Evolutionary conservation across 2,797 vertebrate genomes (phyloP), one percentile per base, ranked within the genome.

Genomic region (Leuciscus waleckii): DNA sequence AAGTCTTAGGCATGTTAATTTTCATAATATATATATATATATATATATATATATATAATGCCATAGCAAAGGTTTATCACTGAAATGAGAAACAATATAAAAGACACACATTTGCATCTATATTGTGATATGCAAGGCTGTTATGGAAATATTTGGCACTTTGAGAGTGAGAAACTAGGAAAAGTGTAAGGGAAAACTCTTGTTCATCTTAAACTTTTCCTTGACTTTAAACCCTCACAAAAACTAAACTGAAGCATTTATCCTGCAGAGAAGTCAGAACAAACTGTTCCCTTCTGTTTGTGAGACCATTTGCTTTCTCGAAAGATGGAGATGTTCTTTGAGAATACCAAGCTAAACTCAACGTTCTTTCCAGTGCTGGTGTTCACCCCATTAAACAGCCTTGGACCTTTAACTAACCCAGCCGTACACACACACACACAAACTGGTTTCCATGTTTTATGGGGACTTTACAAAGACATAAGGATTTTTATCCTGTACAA

Each of bases 301-400:
- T 54, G 49, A 32, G 51, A 79, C 65, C 29, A 65, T 85, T 84
- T 70, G 51, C 75, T 58, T 58, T 69, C 51, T 69, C 39, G 9
- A 26, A 69, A 13, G n/a, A 67, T 43, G 29, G 63, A 39, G 17
- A 77, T 29, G 17, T n/a, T 39, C 26, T 26, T 54, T 26, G 23
- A 77, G 63, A 84, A 76, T 67, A 67, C 32, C 23, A 56, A 68
- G 35, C 17, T 39, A 69, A 69, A 70, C 82, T n/a, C 65, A 17
- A 21, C 2, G 37, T 78, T 69, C 82, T 58, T 58, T 32, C 51
- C 35, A 43, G 17, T 58, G 19, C 51, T 23, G 16, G n/a, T 23
- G 61, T 68, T 83, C 32, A 67, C 23, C 43, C 16, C 17, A 32
- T 29, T 69, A 78, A 69, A 70, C 37, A 46, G 10, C 8, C 16